Evolutionary conservation across 1,140 invertebrate species (phyloP).

Genomic region (Colletes latitarsis): DNA sequence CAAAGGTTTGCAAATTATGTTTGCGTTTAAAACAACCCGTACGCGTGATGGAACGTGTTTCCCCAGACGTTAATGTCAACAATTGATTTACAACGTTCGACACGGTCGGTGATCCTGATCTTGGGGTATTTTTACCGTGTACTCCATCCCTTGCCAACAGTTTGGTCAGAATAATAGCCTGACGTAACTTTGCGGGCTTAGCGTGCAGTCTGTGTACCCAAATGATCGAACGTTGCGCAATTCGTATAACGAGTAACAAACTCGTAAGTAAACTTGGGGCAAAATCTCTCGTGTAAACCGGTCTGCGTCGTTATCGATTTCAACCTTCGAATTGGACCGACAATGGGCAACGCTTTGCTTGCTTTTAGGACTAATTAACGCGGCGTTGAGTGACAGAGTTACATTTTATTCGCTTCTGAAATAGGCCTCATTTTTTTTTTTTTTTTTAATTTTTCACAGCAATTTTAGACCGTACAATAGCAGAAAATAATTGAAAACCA

Average conservation of each 20-base stretch:
- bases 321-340: slow-evolving; percentile 13
- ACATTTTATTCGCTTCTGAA: neutral
- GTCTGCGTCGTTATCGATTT: slow-evolving; percentile 35
- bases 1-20: neutral
- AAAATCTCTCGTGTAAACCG: slow-evolving; percentile 35
- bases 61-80: neutral
- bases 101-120: slow-evolving; percentile 2
- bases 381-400: neutral
- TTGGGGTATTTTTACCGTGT: slow-evolving; percentile 11
- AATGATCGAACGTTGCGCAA: slow-evolving; percentile 38
- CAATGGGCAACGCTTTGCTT: neutral
- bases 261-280: slow-evolving; percentile 23
- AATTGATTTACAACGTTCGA: neutral
- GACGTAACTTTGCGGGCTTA: slow-evolving; percentile 21
- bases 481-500: too few species aligned
- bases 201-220: slow-evolving; percentile 21
- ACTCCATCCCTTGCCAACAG: neutral
- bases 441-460: too few species aligned
- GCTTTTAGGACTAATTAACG: slow-evolving; percentile 28
- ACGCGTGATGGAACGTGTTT: neutral
- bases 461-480: too few species aligned
- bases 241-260: slow-evolving; percentile 44
- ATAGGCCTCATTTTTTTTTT: too few species aligned
- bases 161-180: slow-evolving; percentile 18
- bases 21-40: neutral